A percentile compares a stretch with the other conserved stretches of the same genome.
phyloP scores from a whole-genome alignment of 1,140 invertebrate species.

The Bombyx mori region ASM3026992v2 NC_085135.1:2530501-2531000 shows the following conservation, averaged over 20 bases:
- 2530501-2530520: no score
- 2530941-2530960: no score
- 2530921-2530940: no score
- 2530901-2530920: no score
- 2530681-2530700: slow-evolving; percentile 19
- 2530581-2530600: no score
- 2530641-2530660: slow-evolving; percentile 39
- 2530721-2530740: slow-evolving; percentile 25
- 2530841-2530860: slow-evolving; percentile 1
- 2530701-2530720: slow-evolving; percentile 16
- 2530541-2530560: no score
- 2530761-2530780: slow-evolving; percentile 16
- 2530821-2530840: slow-evolving; percentile 1
- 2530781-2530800: slow-evolving; percentile 21
- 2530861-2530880: no score
- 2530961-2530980: no score
- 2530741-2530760: slow-evolving; percentile 17
- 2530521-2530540: no score
- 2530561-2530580: no score
- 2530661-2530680: slow-evolving; percentile 32
- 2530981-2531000: no score
- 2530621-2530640: slow-evolving; percentile 48
- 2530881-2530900: no score
- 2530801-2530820: slow-evolving; percentile 20
- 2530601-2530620: slow-evolving; percentile 43